Conservation (phyloP, 23 tunicate genomes). For the Botrylloides violaceus region DNA sequence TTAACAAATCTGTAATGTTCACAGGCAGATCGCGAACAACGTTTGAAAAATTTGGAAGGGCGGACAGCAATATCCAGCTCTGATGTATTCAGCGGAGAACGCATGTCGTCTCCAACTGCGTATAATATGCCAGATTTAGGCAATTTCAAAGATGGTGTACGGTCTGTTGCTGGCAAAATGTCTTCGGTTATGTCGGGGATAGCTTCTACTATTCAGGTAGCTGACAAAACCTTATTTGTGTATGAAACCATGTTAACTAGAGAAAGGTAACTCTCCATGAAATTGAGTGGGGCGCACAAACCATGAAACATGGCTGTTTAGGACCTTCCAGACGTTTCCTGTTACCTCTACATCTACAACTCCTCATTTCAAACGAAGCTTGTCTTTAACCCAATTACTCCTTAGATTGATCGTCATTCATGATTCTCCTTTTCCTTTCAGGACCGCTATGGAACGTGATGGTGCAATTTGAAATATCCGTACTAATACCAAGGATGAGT, state of each 20-base stretch:
- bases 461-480: too few relatives aligned
- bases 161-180: constrained; percentile 74
- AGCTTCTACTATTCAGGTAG: constrained; percentile 45
- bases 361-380: too few relatives aligned
- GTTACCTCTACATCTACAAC: too few relatives aligned
- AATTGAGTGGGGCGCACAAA: too few relatives aligned
- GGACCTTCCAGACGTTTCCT: too few relatives aligned
- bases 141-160: constrained; percentile 69
- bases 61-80: constrained; percentile 63
- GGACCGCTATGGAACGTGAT: not conserved
- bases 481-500: not conserved
- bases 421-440: not conserved
- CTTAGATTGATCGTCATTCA: too few relatives aligned
- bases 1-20: too few relatives aligned
- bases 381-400: too few relatives aligned
- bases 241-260: too few relatives aligned
- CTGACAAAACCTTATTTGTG: too few relatives aligned
- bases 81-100: constrained; percentile 34
- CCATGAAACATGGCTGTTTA: too few relatives aligned
- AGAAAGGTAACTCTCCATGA: too few relatives aligned
- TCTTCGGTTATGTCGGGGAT: constrained; percentile 66
- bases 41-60: constrained; percentile 56
- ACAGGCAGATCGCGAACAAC: constrained; percentile 13
- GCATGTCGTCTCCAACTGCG: not conserved
- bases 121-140: constrained; percentile 36